Evolutionary conservation across 37 sponge, comb jelly and placozoan species (phyloP).

Genomic region (Ephydatia muelleri): DNA sequence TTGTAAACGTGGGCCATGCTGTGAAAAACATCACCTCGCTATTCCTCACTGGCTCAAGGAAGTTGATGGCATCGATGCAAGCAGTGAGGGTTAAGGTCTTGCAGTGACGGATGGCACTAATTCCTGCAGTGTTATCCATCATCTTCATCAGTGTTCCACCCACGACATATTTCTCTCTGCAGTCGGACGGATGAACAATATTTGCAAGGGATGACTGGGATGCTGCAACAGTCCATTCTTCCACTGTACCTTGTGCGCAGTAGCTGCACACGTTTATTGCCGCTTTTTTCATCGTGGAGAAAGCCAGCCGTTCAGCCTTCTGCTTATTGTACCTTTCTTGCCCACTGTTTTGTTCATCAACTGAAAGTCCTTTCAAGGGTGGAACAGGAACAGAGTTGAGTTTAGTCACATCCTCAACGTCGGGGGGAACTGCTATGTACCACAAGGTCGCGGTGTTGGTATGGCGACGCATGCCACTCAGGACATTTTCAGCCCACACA

Average conservation of each 20-base stretch:
- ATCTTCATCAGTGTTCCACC: constrained; percentile 71
- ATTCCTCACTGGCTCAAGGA: constrained; percentile 33
- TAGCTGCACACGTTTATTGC: not conserved
- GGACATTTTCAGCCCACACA: constrained; percentile 58
- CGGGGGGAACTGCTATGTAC: constrained; percentile 46
- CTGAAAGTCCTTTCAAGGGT: constrained; percentile 8
- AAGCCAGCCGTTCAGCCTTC: constrained; percentile 18
- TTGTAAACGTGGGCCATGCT: constrained; percentile 44
- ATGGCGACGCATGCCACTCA: constrained; percentile 5
- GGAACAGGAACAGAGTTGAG: constrained; percentile 34
- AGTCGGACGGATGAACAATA: constrained; percentile 50
- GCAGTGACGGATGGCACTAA: constrained; percentile 50
- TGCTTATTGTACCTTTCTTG: constrained; percentile 31
- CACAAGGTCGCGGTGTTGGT: constrained; percentile 62
- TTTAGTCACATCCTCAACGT: not conserved
- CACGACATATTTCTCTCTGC: constrained; percentile 4
- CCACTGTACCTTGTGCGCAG: not conserved
- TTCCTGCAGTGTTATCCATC: constrained; percentile 62
- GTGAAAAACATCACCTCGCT: constrained; percentile 49
- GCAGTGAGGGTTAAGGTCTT: constrained; percentile 43
- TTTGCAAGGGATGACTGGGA: constrained; percentile 35
- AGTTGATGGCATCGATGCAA: constrained; percentile 62
- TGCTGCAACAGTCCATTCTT: not conserved
- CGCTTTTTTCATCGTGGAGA: not conserved
- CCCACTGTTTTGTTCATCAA: constrained; percentile 27